Evolutionary conservation across 2,797 vertebrate species (phyloP), one percentile per base, ranked within the genome.

Genomic region (Liasis olivaceus): DNA sequence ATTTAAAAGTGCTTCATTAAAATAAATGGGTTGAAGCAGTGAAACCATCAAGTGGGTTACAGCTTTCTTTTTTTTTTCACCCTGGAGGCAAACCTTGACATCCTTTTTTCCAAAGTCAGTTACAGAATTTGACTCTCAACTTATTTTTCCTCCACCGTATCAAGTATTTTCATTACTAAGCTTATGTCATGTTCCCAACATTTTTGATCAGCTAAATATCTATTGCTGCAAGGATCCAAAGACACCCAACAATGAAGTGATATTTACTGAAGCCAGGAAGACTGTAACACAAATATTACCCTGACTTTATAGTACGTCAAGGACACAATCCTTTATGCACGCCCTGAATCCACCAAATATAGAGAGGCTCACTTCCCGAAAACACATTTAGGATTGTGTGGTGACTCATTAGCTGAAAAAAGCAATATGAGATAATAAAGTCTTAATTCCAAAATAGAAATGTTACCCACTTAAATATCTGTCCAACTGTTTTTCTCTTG

Each of bases 391-490:
- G 28, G 28, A 66, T 66, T 66, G 24, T 17, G 28, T 22, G 2
- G 47, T n/a, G 58, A 60, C 9, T 62, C 42, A 54, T 7, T 62
- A 64, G 22, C 9, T 54, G 54, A 22, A 63, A 89, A 89, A 15
- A 63, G 11, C 22, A 58, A 24, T n/a, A 20, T 15, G 4, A 85
- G 11, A 56, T 15, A 91, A 13, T 85, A 26, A 64, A 36, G 31
- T 85, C 14, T 85, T 64, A 42, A 91, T 42, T 59, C 22, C 6
- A 92, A 92, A 51, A 20, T 42, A 95, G 59, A 96, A 95, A 89
- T 0, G 0, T 7, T 11, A 54, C 72, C 93, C 89, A 88, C 17
- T 31, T 62, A 22, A 20, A 20, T 36, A 94, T 87, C 86, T 1
- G 7, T 0, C 0, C 1, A 85, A 91, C 84, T n/a, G 13, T 88